These are phyloP conservation scores for Silvanus unidentatus DNA, from an alignment of 2,888 invertebrate species.

Conservation along the genomic window DNA sequence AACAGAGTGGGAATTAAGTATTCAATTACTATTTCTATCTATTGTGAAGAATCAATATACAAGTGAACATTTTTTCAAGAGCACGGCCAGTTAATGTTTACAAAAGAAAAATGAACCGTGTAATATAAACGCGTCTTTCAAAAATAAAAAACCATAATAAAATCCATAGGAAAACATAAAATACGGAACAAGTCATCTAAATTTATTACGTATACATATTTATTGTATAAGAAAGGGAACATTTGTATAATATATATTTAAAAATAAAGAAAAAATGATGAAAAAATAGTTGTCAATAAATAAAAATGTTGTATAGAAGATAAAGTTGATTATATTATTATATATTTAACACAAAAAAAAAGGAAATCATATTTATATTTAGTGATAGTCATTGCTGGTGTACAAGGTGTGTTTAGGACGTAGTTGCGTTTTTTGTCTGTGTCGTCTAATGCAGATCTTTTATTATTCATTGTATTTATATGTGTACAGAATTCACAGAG, in stretches of 20 bases:
- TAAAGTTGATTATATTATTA: constrained; percentile 38
- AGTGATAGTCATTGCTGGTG: constrained; percentile 42
- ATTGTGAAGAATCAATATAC: too few relatives aligned
- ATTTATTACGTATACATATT: constrained; percentile 45
- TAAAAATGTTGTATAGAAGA: constrained; percentile 46
- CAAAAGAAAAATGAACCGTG: too few relatives aligned
- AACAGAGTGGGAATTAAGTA: too few relatives aligned
- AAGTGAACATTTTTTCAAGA: too few relatives aligned
- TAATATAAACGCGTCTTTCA: constrained; percentile 1
- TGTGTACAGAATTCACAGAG: constrained; percentile 1
- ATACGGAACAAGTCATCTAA: constrained; percentile 22
- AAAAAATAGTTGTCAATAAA: constrained; percentile 39
- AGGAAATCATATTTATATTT: constrained; percentile 43
- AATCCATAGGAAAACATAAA: neutral
- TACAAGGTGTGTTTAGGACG: constrained; percentile 46
- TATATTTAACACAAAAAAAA: constrained; percentile 42
- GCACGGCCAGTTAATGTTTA: too few relatives aligned
- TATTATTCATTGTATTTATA: constrained; percentile 12
- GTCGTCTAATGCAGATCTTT: constrained; percentile 30
- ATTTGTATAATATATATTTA: constrained; percentile 42
- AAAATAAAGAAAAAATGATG: constrained; percentile 14
- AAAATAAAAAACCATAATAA: neutral
- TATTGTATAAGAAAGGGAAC: constrained; percentile 44
- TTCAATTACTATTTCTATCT: too few relatives aligned
- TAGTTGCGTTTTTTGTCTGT: constrained; percentile 36